Evolutionary conservation across 2,888 invertebrate species (phyloP).

Genomic region (Muscina levida): DNA sequence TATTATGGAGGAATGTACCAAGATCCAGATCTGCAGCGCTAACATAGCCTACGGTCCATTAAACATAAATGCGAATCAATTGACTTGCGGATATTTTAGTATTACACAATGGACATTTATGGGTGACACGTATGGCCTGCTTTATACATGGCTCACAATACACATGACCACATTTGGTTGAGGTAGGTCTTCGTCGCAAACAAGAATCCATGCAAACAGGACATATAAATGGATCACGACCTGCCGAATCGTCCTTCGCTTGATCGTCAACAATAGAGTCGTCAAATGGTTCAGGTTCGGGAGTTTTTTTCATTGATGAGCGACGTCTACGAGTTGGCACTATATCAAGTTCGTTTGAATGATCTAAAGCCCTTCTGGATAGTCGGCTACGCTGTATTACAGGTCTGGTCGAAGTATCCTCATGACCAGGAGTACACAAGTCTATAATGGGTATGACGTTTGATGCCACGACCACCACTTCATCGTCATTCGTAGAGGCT

Average conservation of each 20-base stretch:
- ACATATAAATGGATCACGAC: conserved; percentile 68
- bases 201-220: conserved; percentile 73
- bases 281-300: conserved; percentile 12
- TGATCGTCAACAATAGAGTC: background rate
- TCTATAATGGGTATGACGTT: conserved; percentile 58
- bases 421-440: conserved; percentile 64
- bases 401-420: background rate
- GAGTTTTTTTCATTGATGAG: background rate
- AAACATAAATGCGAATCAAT: conserved; percentile 70
- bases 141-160: conserved; percentile 71
- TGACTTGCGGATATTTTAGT: conserved; percentile 64
- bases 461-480: conserved; percentile 66
- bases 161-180: conserved; percentile 74
- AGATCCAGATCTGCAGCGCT: no score
- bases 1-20: no score
- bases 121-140: conserved; percentile 58
- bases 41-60: background rate
- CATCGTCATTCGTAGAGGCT: conserved; percentile 41
- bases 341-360: background rate
- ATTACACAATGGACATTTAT: conserved; percentile 74
- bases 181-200: conserved; percentile 67
- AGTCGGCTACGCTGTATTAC: conserved; percentile 7
- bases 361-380: conserved; percentile 26
- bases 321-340: conserved; percentile 23
- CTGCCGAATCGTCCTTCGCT: background rate